Conservation (phyloP, 2,888 invertebrate genomes). For the Tuberolachnus salignus region DNA sequence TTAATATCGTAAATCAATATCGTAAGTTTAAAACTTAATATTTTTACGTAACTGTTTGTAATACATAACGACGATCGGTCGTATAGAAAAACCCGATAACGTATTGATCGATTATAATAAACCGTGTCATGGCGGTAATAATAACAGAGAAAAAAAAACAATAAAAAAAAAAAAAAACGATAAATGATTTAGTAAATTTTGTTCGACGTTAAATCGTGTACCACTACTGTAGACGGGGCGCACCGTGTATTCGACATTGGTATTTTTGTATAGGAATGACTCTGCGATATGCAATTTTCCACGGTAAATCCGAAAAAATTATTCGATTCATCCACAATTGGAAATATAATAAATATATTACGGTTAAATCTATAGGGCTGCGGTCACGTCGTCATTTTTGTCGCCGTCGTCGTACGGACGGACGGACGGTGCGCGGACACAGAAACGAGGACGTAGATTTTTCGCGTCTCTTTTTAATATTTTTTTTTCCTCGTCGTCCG, state of each 20-base stretch:
- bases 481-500: neutral
- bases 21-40: neutral
- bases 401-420: neutral
- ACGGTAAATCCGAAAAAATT: slow-evolving; percentile 39
- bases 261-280: slow-evolving; percentile 8
- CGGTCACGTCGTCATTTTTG: neutral
- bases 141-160: too few relatives aligned
- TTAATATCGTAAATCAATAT: too few relatives aligned
- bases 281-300: slow-evolving; percentile 38
- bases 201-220: neutral
- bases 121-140: neutral
- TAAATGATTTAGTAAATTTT: slow-evolving; percentile 20
- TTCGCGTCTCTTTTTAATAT: neutral
- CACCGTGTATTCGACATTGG: neutral
- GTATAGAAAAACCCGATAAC: too few relatives aligned
- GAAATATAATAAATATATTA: neutral
- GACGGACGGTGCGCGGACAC: neutral
- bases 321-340: slow-evolving; percentile 22
- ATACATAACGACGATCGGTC: neutral
- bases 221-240: neutral
- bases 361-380: slow-evolving; percentile 7
- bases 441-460: slow-evolving; percentile 23
- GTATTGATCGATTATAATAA: neutral
- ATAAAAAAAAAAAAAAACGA: too few relatives aligned
- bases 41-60: slow-evolving; percentile 2